These are phyloP conservation scores for Pachycephus smyrnensis DNA, from an alignment of 2,888 invertebrate genomes.

Conservation along the genomic window DNA sequence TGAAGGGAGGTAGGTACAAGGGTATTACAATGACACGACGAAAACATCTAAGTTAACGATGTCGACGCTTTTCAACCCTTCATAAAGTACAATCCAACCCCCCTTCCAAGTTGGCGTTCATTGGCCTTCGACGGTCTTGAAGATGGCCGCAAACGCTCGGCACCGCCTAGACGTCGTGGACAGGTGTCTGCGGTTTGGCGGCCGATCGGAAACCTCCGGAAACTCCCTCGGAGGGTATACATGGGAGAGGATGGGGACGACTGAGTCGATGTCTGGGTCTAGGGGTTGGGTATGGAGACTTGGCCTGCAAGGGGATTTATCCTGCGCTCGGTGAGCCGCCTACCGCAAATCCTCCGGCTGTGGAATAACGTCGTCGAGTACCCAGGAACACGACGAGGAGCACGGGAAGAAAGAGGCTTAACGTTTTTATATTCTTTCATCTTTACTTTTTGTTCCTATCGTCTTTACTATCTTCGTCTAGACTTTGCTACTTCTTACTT, in stretches of 20 bases:
- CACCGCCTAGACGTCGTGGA: neutral
- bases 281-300: neutral
- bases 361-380: neutral
- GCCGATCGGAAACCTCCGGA: neutral
- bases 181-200: neutral
- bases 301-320: neutral
- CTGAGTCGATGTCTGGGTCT: neutral
- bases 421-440: neutral
- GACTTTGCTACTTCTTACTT: neutral
- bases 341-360: neutral
- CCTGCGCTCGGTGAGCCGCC: neutral
- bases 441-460: neutral
- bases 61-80: neutral
- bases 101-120: neutral
- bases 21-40: neutral
- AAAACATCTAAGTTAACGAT: neutral
- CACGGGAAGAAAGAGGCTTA: neutral
- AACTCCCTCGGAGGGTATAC: neutral
- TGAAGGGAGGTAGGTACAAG: neutral
- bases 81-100: neutral
- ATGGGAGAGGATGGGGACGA: neutral
- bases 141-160: neutral
- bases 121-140: neutral
- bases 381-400: neutral
- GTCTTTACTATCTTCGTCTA: neutral